A percentile compares a stretch with the other conserved stretches of the same genome.
Conservation (phyloP, 2,888 invertebrate species). For the Strigamia transsilvanica region DNA sequence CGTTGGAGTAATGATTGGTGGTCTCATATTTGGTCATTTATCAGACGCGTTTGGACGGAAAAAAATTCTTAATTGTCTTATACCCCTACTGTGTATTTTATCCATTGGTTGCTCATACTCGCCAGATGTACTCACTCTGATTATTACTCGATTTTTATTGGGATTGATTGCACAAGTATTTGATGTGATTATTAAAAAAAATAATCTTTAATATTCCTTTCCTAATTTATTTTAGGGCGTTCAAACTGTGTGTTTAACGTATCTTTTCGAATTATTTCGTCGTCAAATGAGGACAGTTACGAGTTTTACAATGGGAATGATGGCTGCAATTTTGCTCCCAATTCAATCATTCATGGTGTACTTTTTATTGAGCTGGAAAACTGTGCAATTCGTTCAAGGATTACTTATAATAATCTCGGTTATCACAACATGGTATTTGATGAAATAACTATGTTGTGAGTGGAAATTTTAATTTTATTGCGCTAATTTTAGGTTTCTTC, state of each 20-base stretch:
- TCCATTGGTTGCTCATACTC: background rate
- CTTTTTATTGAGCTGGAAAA: background rate
- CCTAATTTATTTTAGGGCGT: constrained; percentile 1
- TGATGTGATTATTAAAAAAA: background rate
- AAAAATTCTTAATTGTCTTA: background rate
- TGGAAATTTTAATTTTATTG: background rate
- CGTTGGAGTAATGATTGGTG: constrained; percentile 13
- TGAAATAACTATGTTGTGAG: background rate
- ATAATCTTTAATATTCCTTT: background rate
- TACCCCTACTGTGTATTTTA: background rate
- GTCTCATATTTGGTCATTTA: background rate
- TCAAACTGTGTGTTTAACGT: background rate
- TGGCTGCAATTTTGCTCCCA: background rate
- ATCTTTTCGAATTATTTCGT: background rate
- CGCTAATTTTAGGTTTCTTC: background rate
- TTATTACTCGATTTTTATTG: constrained; percentile 24
- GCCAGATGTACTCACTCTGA: background rate
- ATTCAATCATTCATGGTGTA: background rate
- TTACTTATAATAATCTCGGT: background rate
- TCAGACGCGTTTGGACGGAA: background rate
- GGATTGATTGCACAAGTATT: background rate
- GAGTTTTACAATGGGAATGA: background rate
- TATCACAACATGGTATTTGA: background rate
- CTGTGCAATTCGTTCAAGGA: background rate
- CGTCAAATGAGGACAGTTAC: background rate